phyloP scores from a whole-genome alignment of 2,888 invertebrate species.

The Atherix ibis region DNA sequence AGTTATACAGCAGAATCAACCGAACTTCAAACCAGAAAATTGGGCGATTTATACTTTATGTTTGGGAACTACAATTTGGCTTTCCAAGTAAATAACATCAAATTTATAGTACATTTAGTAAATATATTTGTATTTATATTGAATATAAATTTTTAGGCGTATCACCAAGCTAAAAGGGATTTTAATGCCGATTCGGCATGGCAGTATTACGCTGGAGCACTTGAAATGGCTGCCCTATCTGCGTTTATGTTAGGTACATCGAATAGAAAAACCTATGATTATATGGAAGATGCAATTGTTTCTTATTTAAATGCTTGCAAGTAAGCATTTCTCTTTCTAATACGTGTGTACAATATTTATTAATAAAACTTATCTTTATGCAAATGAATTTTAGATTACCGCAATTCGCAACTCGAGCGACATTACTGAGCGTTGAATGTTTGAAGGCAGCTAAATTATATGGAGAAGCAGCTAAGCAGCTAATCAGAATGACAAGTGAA shows the following conservation, averaged over 20 bases:
- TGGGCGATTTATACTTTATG: constrained; percentile 93
- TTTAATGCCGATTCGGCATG: constrained; percentile 94
- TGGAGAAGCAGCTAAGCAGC: constrained; percentile 87
- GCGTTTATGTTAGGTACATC: constrained; percentile 77
- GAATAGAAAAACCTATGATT: constrained; percentile 63
- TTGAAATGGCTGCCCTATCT: constrained; percentile 90
- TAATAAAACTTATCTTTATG: too few species aligned
- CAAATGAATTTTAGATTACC: constrained; percentile 66
- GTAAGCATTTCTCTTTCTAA: constrained; percentile 31
- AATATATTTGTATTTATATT: neutral
- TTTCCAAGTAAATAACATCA: constrained; percentile 41
- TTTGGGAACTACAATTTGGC: constrained; percentile 87
- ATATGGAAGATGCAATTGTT: constrained; percentile 88
- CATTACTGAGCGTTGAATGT: constrained; percentile 76
- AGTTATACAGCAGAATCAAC: constrained; percentile 71
- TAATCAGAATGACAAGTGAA: constrained; percentile 90
- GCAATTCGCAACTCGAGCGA: constrained; percentile 83
- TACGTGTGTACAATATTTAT: neutral
- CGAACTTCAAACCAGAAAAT: constrained; percentile 79
- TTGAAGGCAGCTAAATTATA: constrained; percentile 61
- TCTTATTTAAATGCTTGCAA: constrained; percentile 84
- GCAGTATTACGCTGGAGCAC: constrained; percentile 90
- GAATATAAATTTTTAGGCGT: constrained; percentile 36
- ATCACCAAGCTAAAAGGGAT: constrained; percentile 93
- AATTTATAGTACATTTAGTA: too few species aligned